phyloP scores from a whole-genome alignment of 1,140 invertebrate species.

The Argopecten irradians region DNA sequence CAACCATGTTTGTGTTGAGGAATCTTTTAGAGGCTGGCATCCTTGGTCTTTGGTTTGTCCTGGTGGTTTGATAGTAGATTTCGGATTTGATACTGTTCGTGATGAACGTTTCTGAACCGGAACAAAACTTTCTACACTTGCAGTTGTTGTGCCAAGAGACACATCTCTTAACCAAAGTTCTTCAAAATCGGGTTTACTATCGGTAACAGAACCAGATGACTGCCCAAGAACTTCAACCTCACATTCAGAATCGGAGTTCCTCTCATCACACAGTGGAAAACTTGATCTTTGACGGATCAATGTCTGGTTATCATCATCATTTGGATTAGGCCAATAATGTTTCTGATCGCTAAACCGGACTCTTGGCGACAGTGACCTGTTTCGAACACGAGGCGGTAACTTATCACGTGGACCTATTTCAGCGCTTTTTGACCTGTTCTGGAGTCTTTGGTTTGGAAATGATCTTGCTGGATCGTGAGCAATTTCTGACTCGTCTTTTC shows the following conservation, averaged over 20 bases:
- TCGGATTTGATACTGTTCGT: not conserved
- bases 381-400: not conserved
- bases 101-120: not conserved
- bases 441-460: not conserved
- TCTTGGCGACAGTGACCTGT: not conserved
- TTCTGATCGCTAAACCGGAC: not conserved
- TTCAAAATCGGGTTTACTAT: not conserved
- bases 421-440: not conserved
- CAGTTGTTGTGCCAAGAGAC: not conserved
- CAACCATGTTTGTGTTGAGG: conserved; percentile 47
- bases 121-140: not conserved
- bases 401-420: not conserved
- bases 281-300: not conserved
- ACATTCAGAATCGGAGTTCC: not conserved
- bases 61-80: not conserved
- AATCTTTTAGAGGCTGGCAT: conserved; percentile 29
- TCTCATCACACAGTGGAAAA: not conserved
- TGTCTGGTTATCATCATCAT: not conserved
- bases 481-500: not conserved
- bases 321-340: not conserved
- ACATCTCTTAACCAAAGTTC: conserved; percentile 16
- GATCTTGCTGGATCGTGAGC: not conserved
- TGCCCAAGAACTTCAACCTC: not conserved
- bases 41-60: not conserved
- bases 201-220: not conserved